phyloP scores from a whole-genome alignment of 2,888 invertebrate genomes.

The Hofmannophila pseudospretella region DNA sequence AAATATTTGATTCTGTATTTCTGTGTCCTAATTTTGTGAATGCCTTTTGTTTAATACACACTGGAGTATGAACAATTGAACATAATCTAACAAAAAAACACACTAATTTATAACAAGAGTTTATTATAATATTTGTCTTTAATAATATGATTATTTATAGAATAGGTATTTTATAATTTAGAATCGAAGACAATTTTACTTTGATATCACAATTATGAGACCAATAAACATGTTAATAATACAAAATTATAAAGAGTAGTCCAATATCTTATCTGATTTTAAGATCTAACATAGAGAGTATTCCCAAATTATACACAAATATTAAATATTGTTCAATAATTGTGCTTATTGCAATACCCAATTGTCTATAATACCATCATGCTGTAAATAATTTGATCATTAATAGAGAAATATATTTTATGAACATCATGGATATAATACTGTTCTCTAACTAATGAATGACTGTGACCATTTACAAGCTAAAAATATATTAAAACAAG shows the following conservation, averaged over 20 bases:
- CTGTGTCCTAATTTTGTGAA: too few species aligned
- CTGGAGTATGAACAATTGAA: too few species aligned
- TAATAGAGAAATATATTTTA: not conserved
- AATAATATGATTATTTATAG: too few species aligned
- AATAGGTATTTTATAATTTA: not conserved
- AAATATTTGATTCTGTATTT: slow-evolving; percentile 30
- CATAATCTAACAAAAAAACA: not conserved
- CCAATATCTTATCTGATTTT: not conserved
- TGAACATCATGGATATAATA: not conserved
- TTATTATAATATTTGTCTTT: slow-evolving; percentile 9
- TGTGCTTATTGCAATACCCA: too few species aligned
- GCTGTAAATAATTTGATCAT: too few species aligned
- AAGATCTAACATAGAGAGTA: too few species aligned
- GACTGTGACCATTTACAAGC: not conserved
- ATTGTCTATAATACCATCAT: not conserved
- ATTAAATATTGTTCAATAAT: too few species aligned
- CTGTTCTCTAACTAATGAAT: not conserved
- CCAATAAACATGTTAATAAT: slow-evolving; percentile 38
- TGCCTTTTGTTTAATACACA: too few species aligned
- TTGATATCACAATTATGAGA: slow-evolving; percentile 63
- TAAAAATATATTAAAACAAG: too few species aligned
- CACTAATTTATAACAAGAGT: slow-evolving; percentile 1
- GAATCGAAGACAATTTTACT: slow-evolving; percentile 16
- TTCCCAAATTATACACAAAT: too few species aligned
- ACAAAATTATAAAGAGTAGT: not conserved